These are phyloP conservation scores for Pollachius pollachius DNA, from an alignment of 2,113 vertebrate genomes.

Conservation along the genomic window DNA sequence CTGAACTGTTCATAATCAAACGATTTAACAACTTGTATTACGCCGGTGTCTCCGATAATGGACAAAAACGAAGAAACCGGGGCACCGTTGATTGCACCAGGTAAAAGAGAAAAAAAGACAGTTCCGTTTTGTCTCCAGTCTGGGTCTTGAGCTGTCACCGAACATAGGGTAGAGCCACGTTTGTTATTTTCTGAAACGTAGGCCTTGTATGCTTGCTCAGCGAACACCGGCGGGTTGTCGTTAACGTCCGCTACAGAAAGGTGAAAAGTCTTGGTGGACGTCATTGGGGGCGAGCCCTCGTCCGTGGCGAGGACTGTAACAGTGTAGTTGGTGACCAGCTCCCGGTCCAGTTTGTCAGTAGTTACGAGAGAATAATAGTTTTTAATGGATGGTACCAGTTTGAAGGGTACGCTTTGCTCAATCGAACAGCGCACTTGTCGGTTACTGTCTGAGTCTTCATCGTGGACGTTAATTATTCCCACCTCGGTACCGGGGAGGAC, in stretches of 20 bases:
- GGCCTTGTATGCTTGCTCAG: slow-evolving; percentile 45
- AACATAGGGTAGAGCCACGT: slow-evolving; percentile 69
- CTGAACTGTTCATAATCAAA: slow-evolving; percentile 72
- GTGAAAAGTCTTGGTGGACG: slow-evolving; percentile 42
- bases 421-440: slow-evolving; percentile 61
- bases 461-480: slow-evolving; percentile 70
- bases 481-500: slow-evolving; percentile 51
- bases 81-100: slow-evolving; percentile 49
- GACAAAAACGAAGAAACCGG: slow-evolving; percentile 71
- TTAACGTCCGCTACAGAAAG: slow-evolving; percentile 71
- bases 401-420: slow-evolving; percentile 58
- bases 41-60: slow-evolving; percentile 70
- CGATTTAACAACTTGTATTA: slow-evolving; percentile 64
- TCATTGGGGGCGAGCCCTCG: slow-evolving; percentile 65
- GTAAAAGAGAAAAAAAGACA: slow-evolving; percentile 68
- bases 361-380: slow-evolving; percentile 59
- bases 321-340: slow-evolving; percentile 47
- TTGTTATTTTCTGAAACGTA: slow-evolving; percentile 69
- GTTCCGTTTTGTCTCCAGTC: slow-evolving; percentile 73
- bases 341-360: slow-evolving; percentile 45
- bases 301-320: slow-evolving; percentile 56
- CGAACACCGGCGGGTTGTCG: slow-evolving; percentile 71
- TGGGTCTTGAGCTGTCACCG: slow-evolving; percentile 66
- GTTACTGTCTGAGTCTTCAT: slow-evolving; percentile 66
- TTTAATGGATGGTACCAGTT: slow-evolving; percentile 65